Base-by-base conservation (phyloP, 2,797 vertebrate species). In the Gymnothorax reevesii region DNA sequence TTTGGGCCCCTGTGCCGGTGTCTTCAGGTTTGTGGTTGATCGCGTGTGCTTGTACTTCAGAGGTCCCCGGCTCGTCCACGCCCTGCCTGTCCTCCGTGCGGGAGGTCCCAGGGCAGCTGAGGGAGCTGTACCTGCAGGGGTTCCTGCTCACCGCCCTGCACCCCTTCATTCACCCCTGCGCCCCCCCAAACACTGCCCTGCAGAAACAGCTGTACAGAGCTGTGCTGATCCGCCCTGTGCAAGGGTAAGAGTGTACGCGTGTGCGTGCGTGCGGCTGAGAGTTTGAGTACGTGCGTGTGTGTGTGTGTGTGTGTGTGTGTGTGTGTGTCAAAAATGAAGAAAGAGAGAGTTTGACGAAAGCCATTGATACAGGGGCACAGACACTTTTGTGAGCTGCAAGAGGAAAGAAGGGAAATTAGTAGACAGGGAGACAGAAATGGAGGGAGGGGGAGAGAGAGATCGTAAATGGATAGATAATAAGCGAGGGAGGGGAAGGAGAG, bases 191-290 rank as follows among this genome's bases (percentile, higher is more conserved):
- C 77, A 97, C 95, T 54, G 97, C 94, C 87, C 95, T 97, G 87
- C 97, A 98, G 60, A 96, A 97, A 84, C 97, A 97, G 95, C 97
- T 99, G 89, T 98, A 98, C 93, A 95, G 98, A 85, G 98, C 98
- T 15, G 97, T 99, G 90, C 93, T 99, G 92, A 97, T 99, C 90
- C 96, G 97, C 92, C 95, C 94, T 92, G 94, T 91, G 4, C 95
- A 94, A 92, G 96, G 95, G 96, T 97, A 94, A 71, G 22, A 15
- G 57, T 57, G 80, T 55, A 49, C 9, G 79, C 25, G 79, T 10
- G 33, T 20, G 75, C 1, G 75, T 3, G 75, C 15, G 79, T 82
- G 49, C 3, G 33, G 0, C 1, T 12, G 22, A 10, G 54, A 33
- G 82, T 25, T 7, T 59, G 22, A 4, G n/a, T 27, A 22, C 33